These are phyloP conservation scores for Holothuria glaberrima DNA, from an alignment of 35 echinoderm and acorn worm genomes.

Conservation along the genomic window DNA sequence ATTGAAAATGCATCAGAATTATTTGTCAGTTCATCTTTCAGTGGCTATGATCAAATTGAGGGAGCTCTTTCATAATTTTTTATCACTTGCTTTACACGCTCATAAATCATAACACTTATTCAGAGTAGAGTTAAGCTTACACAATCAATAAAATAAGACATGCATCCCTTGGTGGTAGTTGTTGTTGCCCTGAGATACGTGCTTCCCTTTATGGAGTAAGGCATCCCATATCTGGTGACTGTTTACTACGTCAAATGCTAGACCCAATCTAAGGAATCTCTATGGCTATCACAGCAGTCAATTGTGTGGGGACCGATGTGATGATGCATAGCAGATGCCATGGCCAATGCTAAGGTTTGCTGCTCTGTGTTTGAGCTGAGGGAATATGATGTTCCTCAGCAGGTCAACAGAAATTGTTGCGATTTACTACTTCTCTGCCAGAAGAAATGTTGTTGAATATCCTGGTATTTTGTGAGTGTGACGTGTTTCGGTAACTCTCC, in stretches of 20 bases:
- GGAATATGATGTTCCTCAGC: slow-evolving; percentile 37
- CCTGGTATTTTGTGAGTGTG: slow-evolving; percentile 27
- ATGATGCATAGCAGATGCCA: slow-evolving; percentile 41
- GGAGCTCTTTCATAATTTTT: slow-evolving; percentile 31
- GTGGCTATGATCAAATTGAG: not conserved
- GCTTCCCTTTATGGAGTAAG: not conserved
- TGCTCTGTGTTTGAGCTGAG: not conserved
- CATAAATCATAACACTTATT: too few species aligned
- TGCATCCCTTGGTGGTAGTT: not conserved
- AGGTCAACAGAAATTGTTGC: slow-evolving; percentile 21
- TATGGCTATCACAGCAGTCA: not conserved
- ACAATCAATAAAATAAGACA: slow-evolving; percentile 35
- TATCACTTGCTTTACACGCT: not conserved
- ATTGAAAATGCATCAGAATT: too few species aligned
- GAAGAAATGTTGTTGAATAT: slow-evolving; percentile 34
- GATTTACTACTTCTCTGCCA: not conserved
- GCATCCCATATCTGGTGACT: slow-evolving; percentile 39
- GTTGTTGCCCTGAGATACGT: not conserved
- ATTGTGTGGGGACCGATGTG: not conserved
- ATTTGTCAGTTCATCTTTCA: too few species aligned
- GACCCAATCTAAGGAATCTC: slow-evolving; percentile 15
- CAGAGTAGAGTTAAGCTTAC: slow-evolving; percentile 3
- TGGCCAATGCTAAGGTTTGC: slow-evolving; percentile 22
- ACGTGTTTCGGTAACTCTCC: not conserved
- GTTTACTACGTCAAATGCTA: not conserved